phyloP scores from a whole-genome alignment of 2,797 vertebrate species.

The Sebastes itinus region DNA sequence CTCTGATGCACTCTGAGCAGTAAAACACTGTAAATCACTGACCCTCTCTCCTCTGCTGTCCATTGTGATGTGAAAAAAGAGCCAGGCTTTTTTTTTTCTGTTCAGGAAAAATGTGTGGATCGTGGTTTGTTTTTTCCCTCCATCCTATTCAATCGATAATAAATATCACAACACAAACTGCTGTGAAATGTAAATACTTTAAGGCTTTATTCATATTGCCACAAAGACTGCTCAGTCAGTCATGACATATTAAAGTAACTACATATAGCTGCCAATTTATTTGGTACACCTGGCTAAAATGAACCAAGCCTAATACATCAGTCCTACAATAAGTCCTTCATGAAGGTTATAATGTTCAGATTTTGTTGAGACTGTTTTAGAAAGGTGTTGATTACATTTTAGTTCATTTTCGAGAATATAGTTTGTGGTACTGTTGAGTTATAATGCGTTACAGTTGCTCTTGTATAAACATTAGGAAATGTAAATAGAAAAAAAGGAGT shows the following conservation, averaged over 20 bases:
- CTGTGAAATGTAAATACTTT: neutral
- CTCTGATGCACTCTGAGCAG: neutral
- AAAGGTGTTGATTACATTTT: neutral
- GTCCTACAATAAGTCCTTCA: neutral
- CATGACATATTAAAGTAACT: neutral
- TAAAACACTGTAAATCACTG: slow-evolving; percentile 15
- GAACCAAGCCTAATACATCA: neutral
- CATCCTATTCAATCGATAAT: neutral
- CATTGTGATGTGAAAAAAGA: neutral
- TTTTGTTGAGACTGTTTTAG: neutral
- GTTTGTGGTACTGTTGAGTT: neutral
- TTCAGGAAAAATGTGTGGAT: neutral
- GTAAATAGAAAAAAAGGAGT: too few species aligned
- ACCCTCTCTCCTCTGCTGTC: neutral
- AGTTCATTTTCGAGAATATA: neutral
- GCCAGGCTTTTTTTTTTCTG: neutral
- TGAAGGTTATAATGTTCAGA: neutral
- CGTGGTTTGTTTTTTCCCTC: neutral
- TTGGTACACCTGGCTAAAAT: neutral
- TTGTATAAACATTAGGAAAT: too few species aligned
- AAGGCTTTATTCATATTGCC: neutral
- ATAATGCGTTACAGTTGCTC: too few species aligned
- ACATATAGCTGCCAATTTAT: neutral
- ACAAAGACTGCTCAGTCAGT: neutral
- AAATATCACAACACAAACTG: neutral